phyloP scores from a whole-genome alignment of 2,888 invertebrate species.

The Andrena hattorfiana region DNA sequence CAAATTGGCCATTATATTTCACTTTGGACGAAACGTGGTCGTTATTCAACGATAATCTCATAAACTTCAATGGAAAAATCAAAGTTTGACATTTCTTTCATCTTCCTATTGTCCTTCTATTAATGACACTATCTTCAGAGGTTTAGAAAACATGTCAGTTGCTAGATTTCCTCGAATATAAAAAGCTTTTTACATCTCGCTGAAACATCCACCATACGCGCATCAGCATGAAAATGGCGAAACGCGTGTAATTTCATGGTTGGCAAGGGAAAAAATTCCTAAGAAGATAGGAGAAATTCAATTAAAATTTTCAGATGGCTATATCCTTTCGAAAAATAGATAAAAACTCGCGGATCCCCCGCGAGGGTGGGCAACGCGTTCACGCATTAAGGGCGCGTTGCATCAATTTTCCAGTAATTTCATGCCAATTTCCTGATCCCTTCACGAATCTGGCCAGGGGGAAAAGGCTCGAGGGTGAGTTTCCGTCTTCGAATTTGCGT shows the following conservation, averaged over 20 bases:
- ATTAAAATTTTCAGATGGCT: constrained; percentile 31
- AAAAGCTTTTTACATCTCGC: background rate
- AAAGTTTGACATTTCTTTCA: too few relatives aligned
- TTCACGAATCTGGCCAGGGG: constrained; percentile 48
- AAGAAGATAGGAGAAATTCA: constrained; percentile 25
- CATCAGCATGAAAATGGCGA: constrained; percentile 3
- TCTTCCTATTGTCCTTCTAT: too few relatives aligned
- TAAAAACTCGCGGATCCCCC: constrained; percentile 35
- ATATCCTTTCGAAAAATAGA: constrained; percentile 38
- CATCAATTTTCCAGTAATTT: constrained; percentile 82
- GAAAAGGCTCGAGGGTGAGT: constrained; percentile 42
- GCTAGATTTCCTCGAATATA: too few relatives aligned
- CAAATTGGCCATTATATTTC: too few relatives aligned
- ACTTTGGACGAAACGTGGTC: too few relatives aligned
- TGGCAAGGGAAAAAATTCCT: constrained; percentile 16
- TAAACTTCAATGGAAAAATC: too few relatives aligned
- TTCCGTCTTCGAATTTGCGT: constrained; percentile 46
- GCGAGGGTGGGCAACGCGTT: constrained; percentile 48
- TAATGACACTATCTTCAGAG: too few relatives aligned
- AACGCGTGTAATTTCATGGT: constrained; percentile 10
- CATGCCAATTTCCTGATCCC: constrained; percentile 82
- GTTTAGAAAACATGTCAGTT: too few relatives aligned
- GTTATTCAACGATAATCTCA: too few relatives aligned
- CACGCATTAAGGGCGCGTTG: constrained; percentile 59
- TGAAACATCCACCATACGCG: background rate